Base-by-base conservation (phyloP, 2,797 vertebrate genomes). In the Molothrus aeneus region DNA sequence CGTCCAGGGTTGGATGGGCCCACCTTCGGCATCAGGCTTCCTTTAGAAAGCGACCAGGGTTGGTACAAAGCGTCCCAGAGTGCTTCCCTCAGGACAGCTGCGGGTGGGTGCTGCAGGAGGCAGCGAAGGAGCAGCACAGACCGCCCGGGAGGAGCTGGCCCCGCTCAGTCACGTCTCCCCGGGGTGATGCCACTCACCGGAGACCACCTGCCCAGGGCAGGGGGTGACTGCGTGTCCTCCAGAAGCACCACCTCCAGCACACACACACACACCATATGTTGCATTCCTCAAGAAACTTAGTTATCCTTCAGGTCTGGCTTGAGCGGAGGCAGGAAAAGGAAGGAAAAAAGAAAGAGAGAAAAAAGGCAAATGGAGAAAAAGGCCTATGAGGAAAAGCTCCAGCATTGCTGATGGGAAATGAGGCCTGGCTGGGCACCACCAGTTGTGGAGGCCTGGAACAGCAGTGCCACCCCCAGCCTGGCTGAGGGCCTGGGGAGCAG, bases 211-310 rank as follows among this genome's bases (percentile, higher is more conserved):
- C 57, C 43, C 25, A 9, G 48, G 31, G 21, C 12, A 16, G 15
- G 4, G 31, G 15, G 8, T 1, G 4, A 59, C 25, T 0, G 0
- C 4, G 2, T 32, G 21, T 68, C 45, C 38, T 28, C 5, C 1
- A 18, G 60, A 64, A 72, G 15, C 45, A 75, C 14, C 43, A 42
- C 21, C 20, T 57, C 28, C 56, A 0, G 0, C 12, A 32, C 3
- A 3, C 7, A 32, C 3, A 3, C 7, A 3, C 6, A 26, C 34
- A 32, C 36, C 5, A 2, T 38, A 13, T 24, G 9, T 13, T 32
- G 9, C 2, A 0, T 17, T n/a, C 8, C 29, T 68, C 34, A 48
- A 17, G 63, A 45, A 60, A 56, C 34, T 43, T 40, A 28, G 57
- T 42, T 83, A 47, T 69, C 20, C 40, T 86, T 54, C 38, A 25